Evolutionary conservation across 2,113 vertebrate genomes (phyloP), one percentile per base, ranked within the genome.

Genomic region (Eretmochelys imbricata): DNA sequence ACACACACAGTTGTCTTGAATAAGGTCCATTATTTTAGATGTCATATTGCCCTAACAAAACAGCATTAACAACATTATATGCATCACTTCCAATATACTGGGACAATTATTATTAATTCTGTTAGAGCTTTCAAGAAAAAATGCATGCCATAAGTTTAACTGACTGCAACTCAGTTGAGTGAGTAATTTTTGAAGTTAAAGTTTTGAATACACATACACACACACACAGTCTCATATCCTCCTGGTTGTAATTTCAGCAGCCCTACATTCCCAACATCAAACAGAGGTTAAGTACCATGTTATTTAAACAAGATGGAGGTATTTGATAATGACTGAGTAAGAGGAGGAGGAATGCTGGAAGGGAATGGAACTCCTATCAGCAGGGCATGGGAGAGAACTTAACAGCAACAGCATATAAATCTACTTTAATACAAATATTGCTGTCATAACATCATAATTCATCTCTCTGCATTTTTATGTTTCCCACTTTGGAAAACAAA

Each of bases 231-330:
- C 65, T 72, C 65, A 72, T 72, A 72, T 87, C 25, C 59, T 96
- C 62, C 93, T 95, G 92, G 86, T n/a, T 92, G 81, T 93, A 96
- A 97, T 96, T 97, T 97, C 90, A 97, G 80, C 82, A 95, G 38
- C 62, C 81, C 78, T 89, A 88, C 82, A 80, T 97, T 98, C 82
- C 89, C 87, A 90, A 91, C 96, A 98, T 97, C 96, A 98, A 97
- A 97, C 6, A n/a, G 94, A 94, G 92, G 91, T 95, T 96, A 98
- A 97, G 82, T 85, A 88, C 85, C 50, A 5, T 91, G 87, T 95
- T 97, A 95, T 98, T 98, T 97, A 97, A 97, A 97, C 94, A 98
- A 97, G 96, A 96, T 95, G 95, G 89, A 94, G 82, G 80, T 59
- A 94, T 98, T 96, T 94, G 96, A 97, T 97, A 98, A 97, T 97